Conservation (phyloP, 2,113 vertebrate genomes). For the Motacilla alba region DNA sequence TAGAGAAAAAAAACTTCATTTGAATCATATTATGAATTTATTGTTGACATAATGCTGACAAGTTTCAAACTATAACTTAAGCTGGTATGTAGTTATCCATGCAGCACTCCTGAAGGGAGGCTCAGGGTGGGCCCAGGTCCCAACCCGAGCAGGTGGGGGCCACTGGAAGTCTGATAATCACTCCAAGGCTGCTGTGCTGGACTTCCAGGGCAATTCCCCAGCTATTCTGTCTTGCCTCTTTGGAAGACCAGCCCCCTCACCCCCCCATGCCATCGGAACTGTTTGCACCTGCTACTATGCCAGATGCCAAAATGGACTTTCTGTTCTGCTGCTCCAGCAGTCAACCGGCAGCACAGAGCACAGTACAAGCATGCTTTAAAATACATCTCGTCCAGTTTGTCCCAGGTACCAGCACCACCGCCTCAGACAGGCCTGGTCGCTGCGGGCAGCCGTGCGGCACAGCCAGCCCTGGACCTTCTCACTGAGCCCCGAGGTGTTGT, state of each 20-base stretch:
- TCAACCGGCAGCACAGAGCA: background rate
- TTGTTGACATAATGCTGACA: background rate
- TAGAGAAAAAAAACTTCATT: background rate
- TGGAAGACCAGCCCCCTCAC: background rate
- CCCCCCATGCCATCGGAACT: accelerated
- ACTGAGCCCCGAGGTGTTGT: accelerated
- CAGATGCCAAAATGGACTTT: background rate
- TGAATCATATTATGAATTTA: background rate
- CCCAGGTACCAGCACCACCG: background rate
- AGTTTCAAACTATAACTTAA: background rate
- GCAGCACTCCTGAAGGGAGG: background rate
- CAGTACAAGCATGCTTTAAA: accelerated
- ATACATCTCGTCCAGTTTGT: accelerated
- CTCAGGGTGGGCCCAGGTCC: background rate
- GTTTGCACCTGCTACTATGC: background rate
- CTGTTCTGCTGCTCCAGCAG: background rate
- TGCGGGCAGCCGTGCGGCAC: background rate
- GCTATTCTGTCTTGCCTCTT: background rate
- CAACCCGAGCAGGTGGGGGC: accelerated
- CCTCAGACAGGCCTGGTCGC: background rate
- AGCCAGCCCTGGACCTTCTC: background rate
- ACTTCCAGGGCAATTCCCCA: background rate
- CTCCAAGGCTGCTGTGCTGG: background rate
- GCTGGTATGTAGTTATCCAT: background rate
- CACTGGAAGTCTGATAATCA: background rate